These are phyloP conservation scores for Polietes domitor DNA, from an alignment of 2,888 invertebrate species.

Conservation along the genomic window DNA sequence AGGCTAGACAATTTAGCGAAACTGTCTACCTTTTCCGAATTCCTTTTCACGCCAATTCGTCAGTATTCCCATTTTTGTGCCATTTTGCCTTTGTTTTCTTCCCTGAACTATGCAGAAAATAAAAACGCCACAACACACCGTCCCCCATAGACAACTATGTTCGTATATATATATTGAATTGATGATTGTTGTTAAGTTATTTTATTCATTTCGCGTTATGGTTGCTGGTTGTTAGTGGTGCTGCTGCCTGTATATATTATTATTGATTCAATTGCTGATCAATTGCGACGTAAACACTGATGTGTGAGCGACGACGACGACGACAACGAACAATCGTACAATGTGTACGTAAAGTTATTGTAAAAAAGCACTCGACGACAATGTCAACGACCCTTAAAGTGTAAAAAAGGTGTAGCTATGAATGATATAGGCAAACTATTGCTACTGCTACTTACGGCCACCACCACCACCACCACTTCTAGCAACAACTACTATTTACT, in stretches of 20 bases:
- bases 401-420: conserved; percentile 24
- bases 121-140: neutral
- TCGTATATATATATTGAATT: too few species aligned
- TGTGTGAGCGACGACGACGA: conserved; percentile 10
- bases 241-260: conserved; percentile 12
- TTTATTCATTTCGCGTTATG: neutral
- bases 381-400: conserved; percentile 30
- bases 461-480: too few species aligned
- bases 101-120: neutral
- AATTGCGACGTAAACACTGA: conserved; percentile 46
- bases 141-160: conserved; percentile 1
- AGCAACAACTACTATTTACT: too few species aligned
- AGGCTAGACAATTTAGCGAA: too few species aligned
- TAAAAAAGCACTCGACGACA: neutral
- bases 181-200: conserved; percentile 3
- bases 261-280: conserved; percentile 60
- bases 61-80: neutral
- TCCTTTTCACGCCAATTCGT: neutral
- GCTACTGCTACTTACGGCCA: neutral
- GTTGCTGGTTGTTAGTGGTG: neutral
- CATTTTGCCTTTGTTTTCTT: neutral
- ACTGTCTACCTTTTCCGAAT: too few species aligned
- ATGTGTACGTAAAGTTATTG: conserved; percentile 19
- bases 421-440: neutral
- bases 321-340: neutral